These are phyloP conservation scores for Enteromius fasciolatus DNA, from an alignment of 2,797 vertebrate genomes.

Conservation along the genomic window DNA sequence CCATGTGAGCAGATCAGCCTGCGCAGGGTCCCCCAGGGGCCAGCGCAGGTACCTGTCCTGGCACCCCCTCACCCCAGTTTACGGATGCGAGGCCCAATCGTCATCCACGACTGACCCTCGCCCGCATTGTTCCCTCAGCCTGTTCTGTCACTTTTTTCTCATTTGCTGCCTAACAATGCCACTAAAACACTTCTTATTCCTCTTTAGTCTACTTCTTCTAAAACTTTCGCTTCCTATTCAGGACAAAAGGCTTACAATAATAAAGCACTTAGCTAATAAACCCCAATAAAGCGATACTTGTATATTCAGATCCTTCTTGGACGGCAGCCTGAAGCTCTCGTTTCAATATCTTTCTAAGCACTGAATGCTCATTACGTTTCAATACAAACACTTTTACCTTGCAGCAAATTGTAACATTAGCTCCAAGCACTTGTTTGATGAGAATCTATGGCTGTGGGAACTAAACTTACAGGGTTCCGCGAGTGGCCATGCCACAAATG, in stretches of 20 bases:
- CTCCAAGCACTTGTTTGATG: conserved; percentile 37
- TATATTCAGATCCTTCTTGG: conserved; percentile 9
- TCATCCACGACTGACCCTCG: conserved; percentile 81
- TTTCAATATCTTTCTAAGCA: conserved; percentile 40
- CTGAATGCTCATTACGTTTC: conserved; percentile 20
- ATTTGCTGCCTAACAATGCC: conserved; percentile 28
- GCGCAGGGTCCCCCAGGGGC: conserved; percentile 75
- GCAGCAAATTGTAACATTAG: neutral
- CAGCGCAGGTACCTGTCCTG: conserved; percentile 75
- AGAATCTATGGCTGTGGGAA: conserved; percentile 39
- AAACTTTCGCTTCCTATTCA: conserved; percentile 10
- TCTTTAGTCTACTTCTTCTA: conserved; percentile 11
- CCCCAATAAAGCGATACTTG: neutral
- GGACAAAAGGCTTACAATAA: conserved; percentile 19
- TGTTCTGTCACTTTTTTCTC: conserved; percentile 37
- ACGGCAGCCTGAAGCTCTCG: conserved; percentile 15
- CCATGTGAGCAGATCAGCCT: conserved; percentile 85
- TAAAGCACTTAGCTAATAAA: conserved; percentile 34
- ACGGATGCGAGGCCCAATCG: conserved; percentile 83
- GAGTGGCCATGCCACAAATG: conserved; percentile 33
- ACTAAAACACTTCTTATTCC: conserved; percentile 21
- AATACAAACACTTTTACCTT: conserved; percentile 10
- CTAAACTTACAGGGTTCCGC: conserved; percentile 41
- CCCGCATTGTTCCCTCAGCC: conserved; percentile 28
- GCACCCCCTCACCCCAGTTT: conserved; percentile 80